Evolutionary conservation across 2,797 vertebrate species (phyloP).

Genomic region (Cyclopterus lumpus): DNA sequence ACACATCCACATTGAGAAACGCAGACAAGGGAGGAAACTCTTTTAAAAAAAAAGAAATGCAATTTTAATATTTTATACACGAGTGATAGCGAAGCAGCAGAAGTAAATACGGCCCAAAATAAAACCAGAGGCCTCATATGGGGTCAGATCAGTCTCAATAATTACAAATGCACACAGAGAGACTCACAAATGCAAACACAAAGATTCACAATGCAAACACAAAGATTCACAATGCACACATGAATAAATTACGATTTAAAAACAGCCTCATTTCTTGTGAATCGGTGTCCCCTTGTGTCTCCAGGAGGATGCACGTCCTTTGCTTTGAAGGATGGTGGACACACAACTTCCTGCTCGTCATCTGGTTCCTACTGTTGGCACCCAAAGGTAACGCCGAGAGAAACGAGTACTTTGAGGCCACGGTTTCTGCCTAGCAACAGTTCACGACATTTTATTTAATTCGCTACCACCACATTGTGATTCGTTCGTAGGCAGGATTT

Average conservation of each 20-base stretch:
- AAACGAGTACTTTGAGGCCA: not conserved
- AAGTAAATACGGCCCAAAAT: not conserved
- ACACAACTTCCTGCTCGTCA: constrained; percentile 17
- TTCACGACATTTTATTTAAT: not conserved
- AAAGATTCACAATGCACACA: too few species aligned
- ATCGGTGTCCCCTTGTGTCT: constrained; percentile 21
- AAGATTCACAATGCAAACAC: too few species aligned
- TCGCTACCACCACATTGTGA: not conserved
- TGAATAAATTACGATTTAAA: too few species aligned
- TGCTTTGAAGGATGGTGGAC: constrained; percentile 33
- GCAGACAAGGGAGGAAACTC: not conserved
- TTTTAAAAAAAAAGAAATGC: too few species aligned
- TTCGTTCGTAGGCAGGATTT: not conserved
- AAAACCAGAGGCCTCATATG: too few species aligned
- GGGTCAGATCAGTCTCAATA: too few species aligned
- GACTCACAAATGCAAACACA: too few species aligned
- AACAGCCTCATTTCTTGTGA: not conserved
- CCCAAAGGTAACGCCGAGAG: constrained; percentile 59
- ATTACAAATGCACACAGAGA: too few species aligned
- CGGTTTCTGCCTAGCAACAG: not conserved
- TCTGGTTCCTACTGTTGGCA: constrained; percentile 54
- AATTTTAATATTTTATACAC: not conserved
- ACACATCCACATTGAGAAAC: not conserved
- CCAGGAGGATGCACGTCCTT: constrained; percentile 71
- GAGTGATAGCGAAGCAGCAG: not conserved